These are phyloP conservation scores for Spea hammondii DNA, from an alignment of 2,797 vertebrate genomes.

Conservation along the genomic window DNA sequence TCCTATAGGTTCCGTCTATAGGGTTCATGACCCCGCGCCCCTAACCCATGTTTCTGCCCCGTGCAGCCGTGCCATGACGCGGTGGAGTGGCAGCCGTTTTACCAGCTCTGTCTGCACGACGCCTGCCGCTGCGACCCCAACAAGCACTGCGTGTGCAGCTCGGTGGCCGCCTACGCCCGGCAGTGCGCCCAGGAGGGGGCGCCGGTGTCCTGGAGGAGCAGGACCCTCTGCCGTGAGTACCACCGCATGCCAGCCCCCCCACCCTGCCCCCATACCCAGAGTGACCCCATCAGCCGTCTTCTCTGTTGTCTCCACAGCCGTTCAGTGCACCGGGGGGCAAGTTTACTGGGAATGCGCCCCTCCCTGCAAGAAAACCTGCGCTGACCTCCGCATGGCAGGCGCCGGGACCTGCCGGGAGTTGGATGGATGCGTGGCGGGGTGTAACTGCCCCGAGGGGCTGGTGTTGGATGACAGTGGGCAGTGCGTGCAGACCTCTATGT, in stretches of 20 bases:
- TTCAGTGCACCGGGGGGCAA: slow-evolving; percentile 76
- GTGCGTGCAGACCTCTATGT: slow-evolving; percentile 74
- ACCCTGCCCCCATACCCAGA: too few species aligned
- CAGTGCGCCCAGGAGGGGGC: slow-evolving; percentile 79
- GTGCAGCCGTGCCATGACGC: slow-evolving; percentile 75
- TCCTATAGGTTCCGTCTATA: too few species aligned
- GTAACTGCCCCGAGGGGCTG: slow-evolving; percentile 77
- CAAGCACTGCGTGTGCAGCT: slow-evolving; percentile 71
- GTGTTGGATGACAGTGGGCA: slow-evolving; percentile 75
- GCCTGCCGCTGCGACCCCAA: slow-evolving; percentile 71
- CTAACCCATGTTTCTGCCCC: not conserved
- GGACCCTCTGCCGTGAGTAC: slow-evolving; percentile 79
- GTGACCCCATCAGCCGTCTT: too few species aligned
- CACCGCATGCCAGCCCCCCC: too few species aligned
- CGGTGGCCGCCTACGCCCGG: slow-evolving; percentile 75
- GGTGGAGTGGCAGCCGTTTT: slow-evolving; percentile 78
- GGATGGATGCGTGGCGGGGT: slow-evolving; percentile 77
- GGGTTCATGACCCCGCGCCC: not conserved
- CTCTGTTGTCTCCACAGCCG: slow-evolving; percentile 58
- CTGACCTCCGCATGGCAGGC: slow-evolving; percentile 61
- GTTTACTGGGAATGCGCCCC: slow-evolving; percentile 78
- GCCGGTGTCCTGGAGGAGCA: slow-evolving; percentile 74
- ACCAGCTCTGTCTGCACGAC: slow-evolving; percentile 74
- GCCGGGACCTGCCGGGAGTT: slow-evolving; percentile 63
- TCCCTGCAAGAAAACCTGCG: slow-evolving; percentile 71